Conservation (phyloP, 2,113 vertebrate species). For the Rhizomys pruinosus region DNA sequence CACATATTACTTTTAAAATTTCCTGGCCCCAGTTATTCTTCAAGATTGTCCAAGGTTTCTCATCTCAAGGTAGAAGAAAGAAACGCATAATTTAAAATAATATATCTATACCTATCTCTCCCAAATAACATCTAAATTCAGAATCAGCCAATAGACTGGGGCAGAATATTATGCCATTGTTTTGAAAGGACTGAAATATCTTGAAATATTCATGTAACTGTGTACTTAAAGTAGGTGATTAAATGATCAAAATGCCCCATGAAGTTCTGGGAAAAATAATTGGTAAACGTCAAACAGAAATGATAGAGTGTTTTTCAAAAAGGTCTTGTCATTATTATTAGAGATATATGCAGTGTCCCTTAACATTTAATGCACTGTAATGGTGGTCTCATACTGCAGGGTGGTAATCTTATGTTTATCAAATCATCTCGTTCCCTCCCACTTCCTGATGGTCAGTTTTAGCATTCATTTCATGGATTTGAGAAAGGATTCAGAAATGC, state of each 20-base stretch:
- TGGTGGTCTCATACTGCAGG: slow-evolving; percentile 73
- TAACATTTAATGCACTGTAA: slow-evolving; percentile 77
- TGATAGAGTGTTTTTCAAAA: slow-evolving; percentile 60
- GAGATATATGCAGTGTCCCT: slow-evolving; percentile 5
- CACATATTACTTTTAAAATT: slow-evolving; percentile 2
- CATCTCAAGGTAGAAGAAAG: slow-evolving; percentile 27
- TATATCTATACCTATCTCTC: not conserved
- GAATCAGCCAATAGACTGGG: slow-evolving; percentile 16
- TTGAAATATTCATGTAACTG: not conserved
- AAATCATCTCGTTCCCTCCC: slow-evolving; percentile 65
- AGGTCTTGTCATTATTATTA: not conserved
- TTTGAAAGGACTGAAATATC: not conserved
- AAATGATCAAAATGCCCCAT: not conserved
- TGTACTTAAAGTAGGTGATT: not conserved
- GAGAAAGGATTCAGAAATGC: slow-evolving; percentile 54
- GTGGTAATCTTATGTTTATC: slow-evolving; percentile 79
- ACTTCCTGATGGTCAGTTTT: slow-evolving; percentile 66
- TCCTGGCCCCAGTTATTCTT: not conserved
- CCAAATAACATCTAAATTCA: slow-evolving; percentile 28
- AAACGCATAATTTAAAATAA: slow-evolving; percentile 36
- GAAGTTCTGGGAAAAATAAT: slow-evolving; percentile 54
- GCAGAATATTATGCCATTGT: not conserved
- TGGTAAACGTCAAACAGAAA: not conserved
- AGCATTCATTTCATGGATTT: slow-evolving; percentile 53
- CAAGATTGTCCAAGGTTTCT: not conserved